Conservation (phyloP, 2,113 vertebrate genomes). For the Atrichornis clamosus region DNA sequence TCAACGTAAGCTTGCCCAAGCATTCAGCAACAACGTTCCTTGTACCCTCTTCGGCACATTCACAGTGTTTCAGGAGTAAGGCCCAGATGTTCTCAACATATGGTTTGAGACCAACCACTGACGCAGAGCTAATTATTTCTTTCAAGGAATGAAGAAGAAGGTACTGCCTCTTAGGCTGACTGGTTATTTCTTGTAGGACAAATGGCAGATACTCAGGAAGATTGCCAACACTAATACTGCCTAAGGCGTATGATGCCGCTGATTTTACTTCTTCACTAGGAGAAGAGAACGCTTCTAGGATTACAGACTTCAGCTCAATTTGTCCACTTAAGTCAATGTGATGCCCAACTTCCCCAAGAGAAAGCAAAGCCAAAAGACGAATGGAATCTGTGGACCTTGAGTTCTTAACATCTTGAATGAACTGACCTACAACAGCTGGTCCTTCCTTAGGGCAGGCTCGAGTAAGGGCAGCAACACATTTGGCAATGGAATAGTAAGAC, state of each 20-base stretch:
- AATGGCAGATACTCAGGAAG: constrained; percentile 98
- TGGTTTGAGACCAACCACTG: constrained; percentile 91
- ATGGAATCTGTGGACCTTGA: constrained; percentile 98
- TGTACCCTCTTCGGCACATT: constrained; percentile 97
- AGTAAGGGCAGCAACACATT: constrained; percentile 96
- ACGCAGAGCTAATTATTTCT: constrained; percentile 97
- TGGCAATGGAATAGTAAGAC: constrained; percentile 98
- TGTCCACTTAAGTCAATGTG: constrained; percentile 97
- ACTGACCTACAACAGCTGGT: constrained; percentile 95
- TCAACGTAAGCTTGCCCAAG: constrained; percentile 94
- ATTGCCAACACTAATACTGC: constrained; percentile 97
- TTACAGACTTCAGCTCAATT: constrained; percentile 94
- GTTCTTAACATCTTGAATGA: constrained; percentile 99
- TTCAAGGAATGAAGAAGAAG: constrained; percentile 97
- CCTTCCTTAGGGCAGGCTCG: constrained; percentile 94
- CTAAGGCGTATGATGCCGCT: constrained; percentile 93
- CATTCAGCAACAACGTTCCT: constrained; percentile 98
- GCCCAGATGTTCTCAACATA: constrained; percentile 97
- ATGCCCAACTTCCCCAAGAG: constrained; percentile 96
- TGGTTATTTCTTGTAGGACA: constrained; percentile 97
- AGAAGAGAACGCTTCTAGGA: constrained; percentile 96
- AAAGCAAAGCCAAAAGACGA: constrained; percentile 91
- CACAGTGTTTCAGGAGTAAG: constrained; percentile 94
- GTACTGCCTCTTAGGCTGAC: constrained; percentile 95
- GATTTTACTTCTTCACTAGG: constrained; percentile 98